Conservation (phyloP, 2,888 invertebrate species). For the Drosophila bunnanda region DNA sequence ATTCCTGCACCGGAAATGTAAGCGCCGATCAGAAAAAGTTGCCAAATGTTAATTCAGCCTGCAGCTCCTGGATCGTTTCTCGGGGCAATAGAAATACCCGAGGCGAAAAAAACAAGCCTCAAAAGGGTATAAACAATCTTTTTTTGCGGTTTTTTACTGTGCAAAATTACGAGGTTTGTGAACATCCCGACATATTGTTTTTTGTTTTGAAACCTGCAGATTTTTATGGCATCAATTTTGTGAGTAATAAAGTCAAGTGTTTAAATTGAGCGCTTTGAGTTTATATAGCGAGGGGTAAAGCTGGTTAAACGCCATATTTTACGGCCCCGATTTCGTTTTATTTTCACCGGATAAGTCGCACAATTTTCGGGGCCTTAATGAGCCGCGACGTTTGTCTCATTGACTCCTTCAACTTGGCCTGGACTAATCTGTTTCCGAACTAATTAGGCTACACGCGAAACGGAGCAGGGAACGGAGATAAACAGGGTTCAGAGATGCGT, state of each 20-base stretch:
- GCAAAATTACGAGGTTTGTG: constrained; percentile 61
- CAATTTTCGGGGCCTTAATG: constrained; percentile 55
- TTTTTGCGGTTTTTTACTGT: constrained; percentile 22
- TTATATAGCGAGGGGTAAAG: constrained; percentile 47
- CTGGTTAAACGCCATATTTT: constrained; percentile 54
- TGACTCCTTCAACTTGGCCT: constrained; percentile 44
- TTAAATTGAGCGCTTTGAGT: constrained; percentile 52
- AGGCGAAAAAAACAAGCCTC: constrained; percentile 30
- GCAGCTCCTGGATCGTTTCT: constrained; percentile 34
- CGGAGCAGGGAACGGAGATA: constrained; percentile 24
- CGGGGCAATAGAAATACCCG: constrained; percentile 57
- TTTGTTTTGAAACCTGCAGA: constrained; percentile 13
- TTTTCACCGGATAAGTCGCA: constrained; percentile 14
- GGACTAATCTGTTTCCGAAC: constrained; percentile 63
- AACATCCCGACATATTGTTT: constrained; percentile 33
- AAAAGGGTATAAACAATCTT: constrained; percentile 30
- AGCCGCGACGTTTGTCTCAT: constrained; percentile 58
- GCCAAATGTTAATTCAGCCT: constrained; percentile 70
- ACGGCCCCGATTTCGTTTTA: constrained; percentile 4
- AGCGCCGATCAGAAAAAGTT: constrained; percentile 58
- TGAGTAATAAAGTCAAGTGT: constrained; percentile 58
- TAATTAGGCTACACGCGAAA: constrained; percentile 72
- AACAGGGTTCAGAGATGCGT: constrained; percentile 68
- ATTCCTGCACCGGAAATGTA: constrained; percentile 74
- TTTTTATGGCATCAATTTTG: constrained; percentile 64